Percentiles rank a stretch among this genome's conserved stretches.
phyloP scores from a whole-genome alignment of 2,888 invertebrate genomes.

The Aphodius sticticus region DNA sequence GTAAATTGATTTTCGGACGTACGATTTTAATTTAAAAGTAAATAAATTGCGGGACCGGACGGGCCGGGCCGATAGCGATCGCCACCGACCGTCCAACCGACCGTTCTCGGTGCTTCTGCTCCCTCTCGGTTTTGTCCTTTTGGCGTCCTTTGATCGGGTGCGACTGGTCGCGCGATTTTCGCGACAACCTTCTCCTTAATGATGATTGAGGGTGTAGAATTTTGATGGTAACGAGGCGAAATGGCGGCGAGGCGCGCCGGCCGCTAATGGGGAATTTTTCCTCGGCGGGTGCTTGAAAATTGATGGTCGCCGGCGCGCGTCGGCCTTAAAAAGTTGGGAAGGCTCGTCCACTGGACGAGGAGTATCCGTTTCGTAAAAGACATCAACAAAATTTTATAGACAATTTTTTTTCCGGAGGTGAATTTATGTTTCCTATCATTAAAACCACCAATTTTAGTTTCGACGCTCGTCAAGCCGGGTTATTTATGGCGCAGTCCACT shows the following conservation, averaged over 20 bases:
- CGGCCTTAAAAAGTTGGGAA: background rate
- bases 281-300: background rate
- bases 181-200: background rate
- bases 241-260: background rate
- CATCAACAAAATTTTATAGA: background rate
- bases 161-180: background rate
- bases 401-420: background rate
- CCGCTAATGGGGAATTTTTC: background rate
- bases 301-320: background rate
- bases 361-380: background rate
- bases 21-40: slow-evolving; percentile 53
- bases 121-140: background rate
- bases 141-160: background rate
- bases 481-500: background rate
- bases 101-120: background rate
- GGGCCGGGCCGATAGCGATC: slow-evolving; percentile 45
- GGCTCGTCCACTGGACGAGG: background rate
- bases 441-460: background rate
- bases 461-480: background rate
- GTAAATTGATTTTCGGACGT: slow-evolving; percentile 56
- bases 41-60: slow-evolving; percentile 48
- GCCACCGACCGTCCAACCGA: slow-evolving; percentile 34
- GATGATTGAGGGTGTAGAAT: background rate
- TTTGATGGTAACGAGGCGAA: background rate
- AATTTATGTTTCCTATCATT: too few species aligned